A percentile compares a stretch with the other conserved stretches of the same genome.
Conservation (phyloP, 1,140 invertebrate genomes). For the Philaenus spumarius region DNA sequence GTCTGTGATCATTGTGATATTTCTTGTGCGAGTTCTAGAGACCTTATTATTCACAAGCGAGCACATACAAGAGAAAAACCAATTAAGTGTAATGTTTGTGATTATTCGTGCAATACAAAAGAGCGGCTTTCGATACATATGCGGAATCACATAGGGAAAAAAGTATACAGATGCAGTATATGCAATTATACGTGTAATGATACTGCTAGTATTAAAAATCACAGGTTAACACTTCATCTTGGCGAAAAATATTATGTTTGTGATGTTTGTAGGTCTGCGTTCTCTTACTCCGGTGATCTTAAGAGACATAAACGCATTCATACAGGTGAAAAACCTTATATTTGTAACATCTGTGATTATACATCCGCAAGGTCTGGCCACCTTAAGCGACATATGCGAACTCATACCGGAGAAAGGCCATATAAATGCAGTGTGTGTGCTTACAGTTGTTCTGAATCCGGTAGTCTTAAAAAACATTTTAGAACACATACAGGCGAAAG, state of each 20-base stretch:
- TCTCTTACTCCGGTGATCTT: too few relatives aligned
- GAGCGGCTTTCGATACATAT: not conserved
- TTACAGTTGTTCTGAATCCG: not conserved
- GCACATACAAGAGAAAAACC: not conserved
- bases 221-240: not conserved
- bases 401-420: slow-evolving; percentile 9
- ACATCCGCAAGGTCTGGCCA: not conserved
- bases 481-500: slow-evolving; percentile 2
- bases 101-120: not conserved
- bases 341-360: slow-evolving; percentile 5
- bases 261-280: too few relatives aligned
- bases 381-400: slow-evolving; percentile 3
- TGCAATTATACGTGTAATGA: not conserved
- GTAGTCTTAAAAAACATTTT: not conserved
- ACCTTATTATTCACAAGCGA: too few relatives aligned
- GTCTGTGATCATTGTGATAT: too few relatives aligned
- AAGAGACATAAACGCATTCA: not conserved
- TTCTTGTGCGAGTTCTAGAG: too few relatives aligned
- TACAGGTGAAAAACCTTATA: not conserved
- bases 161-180: not conserved
- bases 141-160: not conserved
- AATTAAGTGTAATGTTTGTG: not conserved
- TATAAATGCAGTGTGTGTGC: slow-evolving; percentile 2
- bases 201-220: not conserved
- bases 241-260: too few relatives aligned